These are phyloP conservation scores for Nibea albiflora DNA, from an alignment of 2,113 vertebrate species.

Conservation along the genomic window DNA sequence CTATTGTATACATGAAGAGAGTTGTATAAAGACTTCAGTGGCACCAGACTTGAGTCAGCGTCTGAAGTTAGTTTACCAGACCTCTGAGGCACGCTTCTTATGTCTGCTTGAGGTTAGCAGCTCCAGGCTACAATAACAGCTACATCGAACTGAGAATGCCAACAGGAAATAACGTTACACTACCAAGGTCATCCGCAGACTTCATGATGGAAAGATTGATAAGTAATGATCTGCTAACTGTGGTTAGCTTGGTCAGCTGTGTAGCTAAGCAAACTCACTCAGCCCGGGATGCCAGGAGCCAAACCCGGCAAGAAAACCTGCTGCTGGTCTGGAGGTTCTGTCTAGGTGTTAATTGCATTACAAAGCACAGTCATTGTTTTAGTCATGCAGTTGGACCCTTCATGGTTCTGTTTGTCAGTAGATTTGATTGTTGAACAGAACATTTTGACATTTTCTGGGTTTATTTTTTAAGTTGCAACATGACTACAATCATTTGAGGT, in stretches of 20 bases:
- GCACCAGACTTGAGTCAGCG: neutral
- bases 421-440: slow-evolving; percentile 1
- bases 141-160: neutral
- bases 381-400: slow-evolving; percentile 4
- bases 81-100: neutral
- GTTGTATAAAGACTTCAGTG: neutral
- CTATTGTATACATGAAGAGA: neutral
- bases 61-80: too few species aligned
- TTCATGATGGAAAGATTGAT: too few species aligned
- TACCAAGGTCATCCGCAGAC: too few species aligned
- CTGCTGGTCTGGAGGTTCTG: too few species aligned
- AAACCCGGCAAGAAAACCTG: too few species aligned
- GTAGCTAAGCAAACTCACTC: too few species aligned
- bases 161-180: neutral
- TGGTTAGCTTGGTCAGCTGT: too few species aligned
- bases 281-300: too few species aligned
- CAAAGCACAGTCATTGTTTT: slow-evolving; percentile 4
- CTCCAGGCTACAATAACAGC: neutral
- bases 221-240: too few species aligned
- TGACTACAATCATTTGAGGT: slow-evolving; percentile 29
- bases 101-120: neutral
- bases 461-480: slow-evolving; percentile 29
- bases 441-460: slow-evolving; percentile 1
- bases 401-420: slow-evolving; percentile 4
- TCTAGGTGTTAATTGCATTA: slow-evolving; percentile 19